phyloP scores from a whole-genome alignment of 2,888 invertebrate species.

The Eupithecia abbreviata region DNA sequence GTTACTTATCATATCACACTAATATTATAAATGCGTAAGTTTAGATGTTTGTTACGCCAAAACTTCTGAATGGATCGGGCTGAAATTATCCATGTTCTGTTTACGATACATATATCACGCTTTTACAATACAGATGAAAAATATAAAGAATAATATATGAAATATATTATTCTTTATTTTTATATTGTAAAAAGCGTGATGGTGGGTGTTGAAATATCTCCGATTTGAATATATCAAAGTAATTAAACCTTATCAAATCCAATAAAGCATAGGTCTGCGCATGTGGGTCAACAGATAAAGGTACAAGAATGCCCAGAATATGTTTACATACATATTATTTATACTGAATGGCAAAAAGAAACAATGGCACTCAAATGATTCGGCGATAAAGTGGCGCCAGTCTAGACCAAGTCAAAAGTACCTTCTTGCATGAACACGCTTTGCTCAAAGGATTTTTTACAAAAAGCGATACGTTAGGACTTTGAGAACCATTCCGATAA shows the following conservation, averaged over 20 bases:
- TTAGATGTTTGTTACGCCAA: no score
- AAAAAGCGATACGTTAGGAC: background rate
- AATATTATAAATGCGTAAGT: no score
- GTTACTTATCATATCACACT: background rate
- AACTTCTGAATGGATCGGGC: no score
- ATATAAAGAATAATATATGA: no score
- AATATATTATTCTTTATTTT: no score
- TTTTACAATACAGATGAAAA: no score
- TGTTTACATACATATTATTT: background rate
- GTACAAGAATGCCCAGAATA: slow-evolving; percentile 28
- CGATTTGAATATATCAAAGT: slow-evolving; percentile 20
- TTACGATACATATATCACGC: no score
- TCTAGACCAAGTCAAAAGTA: slow-evolving; percentile 26
- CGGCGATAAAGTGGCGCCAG: slow-evolving; percentile 38
- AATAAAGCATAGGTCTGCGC: slow-evolving; percentile 31
- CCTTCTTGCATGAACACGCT: slow-evolving; percentile 13
- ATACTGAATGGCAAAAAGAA: slow-evolving; percentile 1
- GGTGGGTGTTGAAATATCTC: slow-evolving; percentile 14
- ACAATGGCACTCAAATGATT: slow-evolving; percentile 18
- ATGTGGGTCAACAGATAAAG: slow-evolving; percentile 47
- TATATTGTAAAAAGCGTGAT: background rate
- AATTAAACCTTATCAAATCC: slow-evolving; percentile 39
- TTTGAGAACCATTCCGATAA: background rate
- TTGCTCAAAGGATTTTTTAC: background rate
- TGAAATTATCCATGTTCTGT: no score